Evolutionary conservation across 53 echinoderm and acorn worm genomes (phyloP).

Genomic region (Arbacia lixula): DNA sequence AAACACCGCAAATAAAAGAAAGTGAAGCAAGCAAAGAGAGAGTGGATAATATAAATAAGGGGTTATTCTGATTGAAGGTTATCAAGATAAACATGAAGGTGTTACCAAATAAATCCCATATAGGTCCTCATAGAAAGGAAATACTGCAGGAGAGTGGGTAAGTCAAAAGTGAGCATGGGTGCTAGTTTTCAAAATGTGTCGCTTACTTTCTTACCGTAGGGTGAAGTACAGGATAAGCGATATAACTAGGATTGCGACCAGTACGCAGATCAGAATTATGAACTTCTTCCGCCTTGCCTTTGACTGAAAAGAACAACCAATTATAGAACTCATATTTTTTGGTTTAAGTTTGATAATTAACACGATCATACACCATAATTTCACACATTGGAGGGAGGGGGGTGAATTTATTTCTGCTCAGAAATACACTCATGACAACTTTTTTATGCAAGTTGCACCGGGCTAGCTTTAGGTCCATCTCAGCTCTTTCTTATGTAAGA

Average conservation of each 20-base stretch:
- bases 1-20: not conserved
- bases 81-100: not conserved
- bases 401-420: not conserved
- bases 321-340: not conserved
- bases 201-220: conserved; percentile 15
- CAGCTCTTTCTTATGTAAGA: no score
- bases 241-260: conserved; percentile 63
- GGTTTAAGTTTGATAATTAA: not conserved
- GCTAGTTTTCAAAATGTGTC: not conserved
- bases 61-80: not conserved
- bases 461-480: no score
- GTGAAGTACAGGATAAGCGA: conserved; percentile 76
- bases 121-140: no score
- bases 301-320: conserved; percentile 43
- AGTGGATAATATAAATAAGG: not conserved
- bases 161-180: no score
- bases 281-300: conserved; percentile 91
- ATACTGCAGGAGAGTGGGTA: no score
- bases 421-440: not conserved
- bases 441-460: no score
- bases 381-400: no score
- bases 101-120: not conserved
- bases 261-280: conserved; percentile 67
- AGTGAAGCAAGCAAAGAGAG: not conserved
- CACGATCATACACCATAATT: not conserved